phyloP scores from a whole-genome alignment of 2,888 invertebrate genomes.

The Drosophila villosipedis region DNA sequence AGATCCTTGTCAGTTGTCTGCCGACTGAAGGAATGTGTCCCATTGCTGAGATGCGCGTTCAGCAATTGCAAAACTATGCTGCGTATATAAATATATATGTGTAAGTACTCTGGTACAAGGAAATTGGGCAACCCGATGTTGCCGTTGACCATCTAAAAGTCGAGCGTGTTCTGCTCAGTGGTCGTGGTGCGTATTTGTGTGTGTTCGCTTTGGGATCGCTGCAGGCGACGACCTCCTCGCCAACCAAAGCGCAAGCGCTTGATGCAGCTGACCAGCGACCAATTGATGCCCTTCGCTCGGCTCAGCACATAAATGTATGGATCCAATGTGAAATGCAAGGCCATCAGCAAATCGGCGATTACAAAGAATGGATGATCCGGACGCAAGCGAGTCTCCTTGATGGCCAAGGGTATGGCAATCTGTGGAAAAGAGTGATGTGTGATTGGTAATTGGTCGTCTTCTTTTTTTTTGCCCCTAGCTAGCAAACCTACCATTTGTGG shows the following conservation, averaged over 20 bases:
- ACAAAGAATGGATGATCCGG: constrained; percentile 84
- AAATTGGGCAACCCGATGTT: constrained; percentile 23
- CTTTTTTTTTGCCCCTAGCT: not conserved
- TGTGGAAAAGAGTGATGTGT: constrained; percentile 78
- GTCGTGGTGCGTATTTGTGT: constrained; percentile 84
- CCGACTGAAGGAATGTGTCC: constrained; percentile 34
- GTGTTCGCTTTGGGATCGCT: constrained; percentile 83
- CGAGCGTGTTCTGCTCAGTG: constrained; percentile 82
- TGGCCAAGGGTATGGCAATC: constrained; percentile 89
- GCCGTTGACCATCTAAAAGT: constrained; percentile 78
- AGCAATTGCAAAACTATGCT: constrained; percentile 24
- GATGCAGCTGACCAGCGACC: constrained; percentile 81
- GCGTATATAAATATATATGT: not conserved
- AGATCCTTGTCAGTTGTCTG: constrained; percentile 20
- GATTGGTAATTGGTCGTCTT: not conserved
- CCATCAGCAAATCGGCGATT: constrained; percentile 90
- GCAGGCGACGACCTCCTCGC: constrained; percentile 63
- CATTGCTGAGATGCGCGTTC: constrained; percentile 43
- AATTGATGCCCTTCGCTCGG: constrained; percentile 86
- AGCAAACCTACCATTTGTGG: constrained; percentile 91
- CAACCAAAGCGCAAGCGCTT: constrained; percentile 83
- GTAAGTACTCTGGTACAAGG: constrained; percentile 41
- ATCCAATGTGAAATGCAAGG: constrained; percentile 93
- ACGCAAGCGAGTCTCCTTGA: constrained; percentile 76
- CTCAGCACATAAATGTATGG: constrained; percentile 93